A percentile compares a stretch with the other conserved stretches of the same genome.
Conservation (phyloP, 1,140 invertebrate genomes). For the Neodiprion pinetum region DNA sequence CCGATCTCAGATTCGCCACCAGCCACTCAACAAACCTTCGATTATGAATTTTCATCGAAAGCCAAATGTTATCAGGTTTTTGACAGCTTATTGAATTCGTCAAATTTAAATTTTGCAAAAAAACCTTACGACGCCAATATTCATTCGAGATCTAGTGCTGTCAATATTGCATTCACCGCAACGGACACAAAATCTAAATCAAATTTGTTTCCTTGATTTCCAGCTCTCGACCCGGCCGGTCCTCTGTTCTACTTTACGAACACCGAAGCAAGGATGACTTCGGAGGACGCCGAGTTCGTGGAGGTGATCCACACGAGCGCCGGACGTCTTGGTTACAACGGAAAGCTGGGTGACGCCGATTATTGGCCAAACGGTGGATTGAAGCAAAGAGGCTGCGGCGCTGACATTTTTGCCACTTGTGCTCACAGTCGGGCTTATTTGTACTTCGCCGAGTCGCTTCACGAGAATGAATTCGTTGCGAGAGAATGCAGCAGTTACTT, state of each 20-base stretch:
- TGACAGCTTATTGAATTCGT: too few species aligned
- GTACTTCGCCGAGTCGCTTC: constrained; percentile 65
- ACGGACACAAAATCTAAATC: too few species aligned
- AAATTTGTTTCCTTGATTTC: constrained; percentile 40
- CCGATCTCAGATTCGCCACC: background rate
- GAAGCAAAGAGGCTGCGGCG: constrained; percentile 45
- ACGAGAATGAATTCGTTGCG: background rate
- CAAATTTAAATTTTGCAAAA: too few species aligned
- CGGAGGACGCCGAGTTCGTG: constrained; percentile 32
- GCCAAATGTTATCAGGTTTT: too few species aligned
- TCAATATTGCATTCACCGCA: too few species aligned
- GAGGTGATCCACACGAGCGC: constrained; percentile 59
- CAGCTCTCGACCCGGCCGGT: constrained; percentile 63
- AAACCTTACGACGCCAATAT: too few species aligned
- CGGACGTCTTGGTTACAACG: constrained; percentile 40
- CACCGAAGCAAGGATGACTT: constrained; percentile 42
- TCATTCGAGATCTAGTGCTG: too few species aligned
- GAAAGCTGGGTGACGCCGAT: constrained; percentile 60
- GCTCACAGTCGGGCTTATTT: constrained; percentile 66
- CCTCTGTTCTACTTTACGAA: constrained; percentile 47
- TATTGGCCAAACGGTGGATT: constrained; percentile 67
- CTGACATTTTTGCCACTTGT: constrained; percentile 43
- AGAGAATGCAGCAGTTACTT: background rate
- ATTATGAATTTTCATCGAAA: background rate
- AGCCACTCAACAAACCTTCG: background rate